Conservation (phyloP, 2,113 vertebrate species). For the Haemorhous mexicanus region DNA sequence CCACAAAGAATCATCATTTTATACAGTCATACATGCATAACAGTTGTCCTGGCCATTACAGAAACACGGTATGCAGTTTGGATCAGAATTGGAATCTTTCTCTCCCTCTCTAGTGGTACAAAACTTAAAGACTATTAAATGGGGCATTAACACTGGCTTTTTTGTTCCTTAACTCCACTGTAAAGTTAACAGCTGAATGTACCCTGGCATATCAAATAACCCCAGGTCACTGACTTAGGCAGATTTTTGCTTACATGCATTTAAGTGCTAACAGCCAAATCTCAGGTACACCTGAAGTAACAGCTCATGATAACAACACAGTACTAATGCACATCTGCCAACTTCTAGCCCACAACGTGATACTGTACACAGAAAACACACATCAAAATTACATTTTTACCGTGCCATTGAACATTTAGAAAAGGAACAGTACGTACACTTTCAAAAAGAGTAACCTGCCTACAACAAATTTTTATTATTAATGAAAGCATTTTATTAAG, state of each 20-base stretch:
- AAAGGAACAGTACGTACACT: background rate
- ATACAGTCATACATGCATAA: background rate
- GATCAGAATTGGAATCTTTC: background rate
- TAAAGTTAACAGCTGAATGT: background rate
- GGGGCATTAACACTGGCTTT: background rate
- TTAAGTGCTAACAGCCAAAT: background rate
- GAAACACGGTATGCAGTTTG: background rate
- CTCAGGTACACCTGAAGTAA: background rate
- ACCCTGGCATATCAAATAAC: background rate
- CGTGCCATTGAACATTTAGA: background rate
- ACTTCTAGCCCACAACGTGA: background rate
- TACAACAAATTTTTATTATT: background rate
- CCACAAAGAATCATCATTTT: background rate
- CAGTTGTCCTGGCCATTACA: background rate
- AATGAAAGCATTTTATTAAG: background rate
- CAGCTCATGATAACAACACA: background rate
- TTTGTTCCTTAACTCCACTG: background rate
- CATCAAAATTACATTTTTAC: background rate
- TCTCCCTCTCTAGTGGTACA: background rate
- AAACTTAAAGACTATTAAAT: background rate
- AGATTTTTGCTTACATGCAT: background rate
- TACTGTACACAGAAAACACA: background rate
- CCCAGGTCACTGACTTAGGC: background rate
- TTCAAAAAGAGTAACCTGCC: background rate
- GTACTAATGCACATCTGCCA: accelerated